Evolutionary conservation across 2,113 vertebrate species (phyloP).

Genomic region (Dromiciops gliroides): DNA sequence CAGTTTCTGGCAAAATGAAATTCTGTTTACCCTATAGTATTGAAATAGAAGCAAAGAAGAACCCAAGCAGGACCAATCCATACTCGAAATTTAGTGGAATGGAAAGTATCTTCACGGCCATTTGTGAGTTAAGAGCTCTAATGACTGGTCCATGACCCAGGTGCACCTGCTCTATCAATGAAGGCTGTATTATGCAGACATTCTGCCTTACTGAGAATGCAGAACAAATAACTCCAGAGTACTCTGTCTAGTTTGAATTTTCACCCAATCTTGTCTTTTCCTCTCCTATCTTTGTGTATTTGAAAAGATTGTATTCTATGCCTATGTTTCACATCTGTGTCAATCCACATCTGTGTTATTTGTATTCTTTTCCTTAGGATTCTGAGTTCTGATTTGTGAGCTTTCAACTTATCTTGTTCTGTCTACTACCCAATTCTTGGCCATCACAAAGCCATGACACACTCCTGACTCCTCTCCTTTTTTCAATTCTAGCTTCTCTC

Average conservation of each 20-base stretch:
- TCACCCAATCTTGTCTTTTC: neutral
- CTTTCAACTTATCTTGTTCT: neutral
- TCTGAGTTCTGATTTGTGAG: neutral
- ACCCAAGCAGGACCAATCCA: conserved; percentile 9
- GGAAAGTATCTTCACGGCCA: neutral
- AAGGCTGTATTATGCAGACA: neutral
- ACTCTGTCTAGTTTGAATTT: neutral
- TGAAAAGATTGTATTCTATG: neutral
- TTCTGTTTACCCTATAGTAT: conserved; percentile 45
- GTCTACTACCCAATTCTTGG: neutral
- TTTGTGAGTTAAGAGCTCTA: neutral
- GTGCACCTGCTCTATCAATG: neutral
- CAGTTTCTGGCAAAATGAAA: conserved; percentile 24
- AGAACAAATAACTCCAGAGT: neutral
- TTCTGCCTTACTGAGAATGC: neutral
- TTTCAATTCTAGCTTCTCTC: neutral
- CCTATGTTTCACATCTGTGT: neutral
- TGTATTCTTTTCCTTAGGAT: neutral
- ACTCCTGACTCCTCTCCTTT: neutral
- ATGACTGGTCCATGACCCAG: neutral
- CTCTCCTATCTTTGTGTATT: neutral
- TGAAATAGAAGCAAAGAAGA: conserved; percentile 45
- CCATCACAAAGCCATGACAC: neutral
- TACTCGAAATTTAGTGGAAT: neutral
- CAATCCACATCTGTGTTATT: neutral